phyloP scores from a whole-genome alignment of 2,113 vertebrate species.

The Accipiter cooperii region DNA sequence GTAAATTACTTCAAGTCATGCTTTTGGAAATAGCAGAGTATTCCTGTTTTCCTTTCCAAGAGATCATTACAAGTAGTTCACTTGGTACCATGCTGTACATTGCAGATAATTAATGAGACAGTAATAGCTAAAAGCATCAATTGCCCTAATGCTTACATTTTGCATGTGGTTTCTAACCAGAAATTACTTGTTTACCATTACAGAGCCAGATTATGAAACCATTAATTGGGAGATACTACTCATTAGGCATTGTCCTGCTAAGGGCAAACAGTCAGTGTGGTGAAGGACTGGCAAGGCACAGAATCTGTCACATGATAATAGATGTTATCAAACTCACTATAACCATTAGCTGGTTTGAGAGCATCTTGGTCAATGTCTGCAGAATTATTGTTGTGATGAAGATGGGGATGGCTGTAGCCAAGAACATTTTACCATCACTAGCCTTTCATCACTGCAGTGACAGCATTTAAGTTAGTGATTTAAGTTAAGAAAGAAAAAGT shows the following conservation, averaged over 20 bases:
- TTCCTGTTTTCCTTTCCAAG: neutral
- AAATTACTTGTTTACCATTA: neutral
- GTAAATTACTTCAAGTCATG: constrained; percentile 43
- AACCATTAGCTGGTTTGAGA: constrained; percentile 31
- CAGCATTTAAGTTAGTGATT: constrained; percentile 9
- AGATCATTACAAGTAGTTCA: neutral
- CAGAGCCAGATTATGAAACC: neutral
- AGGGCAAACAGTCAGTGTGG: neutral
- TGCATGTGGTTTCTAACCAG: neutral
- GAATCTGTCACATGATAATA: neutral
- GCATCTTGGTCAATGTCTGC: neutral
- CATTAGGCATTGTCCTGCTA: neutral
- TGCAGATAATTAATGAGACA: neutral
- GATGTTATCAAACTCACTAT: neutral
- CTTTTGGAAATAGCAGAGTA: neutral
- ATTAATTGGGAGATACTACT: neutral
- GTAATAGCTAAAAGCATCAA: neutral
- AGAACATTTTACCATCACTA: constrained; percentile 22
- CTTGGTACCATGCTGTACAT: neutral
- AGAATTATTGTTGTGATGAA: constrained; percentile 16
- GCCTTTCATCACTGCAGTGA: constrained; percentile 6
- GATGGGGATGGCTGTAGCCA: neutral
- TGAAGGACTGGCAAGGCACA: neutral
- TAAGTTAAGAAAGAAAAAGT: constrained; percentile 18
- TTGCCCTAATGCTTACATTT: neutral